phyloP scores from a whole-genome alignment of 1,140 invertebrate genomes.

The Phthorimaea operculella region DNA sequence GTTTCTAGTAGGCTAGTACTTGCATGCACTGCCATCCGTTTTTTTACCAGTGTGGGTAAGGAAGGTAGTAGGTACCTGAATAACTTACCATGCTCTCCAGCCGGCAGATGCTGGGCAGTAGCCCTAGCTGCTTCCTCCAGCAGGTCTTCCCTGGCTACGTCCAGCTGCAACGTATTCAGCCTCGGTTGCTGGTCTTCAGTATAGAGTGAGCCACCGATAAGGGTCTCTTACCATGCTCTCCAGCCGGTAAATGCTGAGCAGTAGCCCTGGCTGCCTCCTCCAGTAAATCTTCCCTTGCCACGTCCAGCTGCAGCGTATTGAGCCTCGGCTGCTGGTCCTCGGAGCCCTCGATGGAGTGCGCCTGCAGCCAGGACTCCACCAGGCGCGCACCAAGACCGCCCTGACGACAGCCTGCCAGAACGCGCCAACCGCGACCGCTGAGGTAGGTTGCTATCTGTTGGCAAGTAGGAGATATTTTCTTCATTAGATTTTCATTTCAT shows the following conservation, averaged over 20 bases:
- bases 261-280: conserved; percentile 81
- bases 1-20: too few species aligned
- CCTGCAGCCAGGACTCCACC: conserved; percentile 71
- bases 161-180: conserved; percentile 77
- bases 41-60: too few species aligned
- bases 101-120: conserved; percentile 81
- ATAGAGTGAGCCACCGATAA: too few species aligned
- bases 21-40: too few species aligned
- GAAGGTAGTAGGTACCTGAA: too few species aligned
- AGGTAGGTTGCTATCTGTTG: conserved; percentile 72
- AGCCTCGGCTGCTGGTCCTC: conserved; percentile 66
- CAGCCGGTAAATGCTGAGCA: conserved; percentile 81
- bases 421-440: conserved; percentile 75
- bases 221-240: conserved; percentile 77
- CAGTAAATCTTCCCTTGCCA: conserved; percentile 81
- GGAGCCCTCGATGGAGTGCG: conserved; percentile 66
- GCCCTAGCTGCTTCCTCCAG: conserved; percentile 80
- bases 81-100: conserved; percentile 84
- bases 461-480: background rate
- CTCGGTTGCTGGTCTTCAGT: conserved; percentile 59
- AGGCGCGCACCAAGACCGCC: conserved; percentile 67
- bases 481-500: too few species aligned
- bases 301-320: conserved; percentile 78
- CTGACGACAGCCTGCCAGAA: conserved; percentile 78
- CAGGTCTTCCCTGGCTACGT: conserved; percentile 83